Percentiles rank a stretch among this genome's conserved stretches.
Evolutionary conservation across 1,140 invertebrate species (phyloP).

Genomic region (Drosophila tani): DNA sequence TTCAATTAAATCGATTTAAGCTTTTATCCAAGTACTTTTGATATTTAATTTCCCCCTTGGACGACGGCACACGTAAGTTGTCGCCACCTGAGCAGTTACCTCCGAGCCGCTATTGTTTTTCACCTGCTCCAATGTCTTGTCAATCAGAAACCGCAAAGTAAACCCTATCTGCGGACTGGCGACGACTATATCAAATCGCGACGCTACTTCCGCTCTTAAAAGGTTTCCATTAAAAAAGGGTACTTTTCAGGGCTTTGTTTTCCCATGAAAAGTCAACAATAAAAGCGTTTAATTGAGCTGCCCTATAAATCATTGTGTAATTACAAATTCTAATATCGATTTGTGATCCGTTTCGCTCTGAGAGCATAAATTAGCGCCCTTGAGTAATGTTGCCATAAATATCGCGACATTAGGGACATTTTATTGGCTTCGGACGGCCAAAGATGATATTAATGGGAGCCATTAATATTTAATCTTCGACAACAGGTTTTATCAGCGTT

Average conservation of each 20-base stretch:
- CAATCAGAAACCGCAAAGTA: conserved; percentile 59
- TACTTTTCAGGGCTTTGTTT: not conserved
- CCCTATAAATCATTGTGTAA: conserved; percentile 35
- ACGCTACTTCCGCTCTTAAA: conserved; percentile 50
- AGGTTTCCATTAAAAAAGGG: conserved; percentile 40
- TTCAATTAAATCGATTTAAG: not conserved
- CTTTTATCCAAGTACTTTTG: not conserved
- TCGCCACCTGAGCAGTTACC: conserved; percentile 3
- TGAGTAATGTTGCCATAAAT: conserved; percentile 57
- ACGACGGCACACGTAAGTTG: not conserved
- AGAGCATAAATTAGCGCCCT: conserved; percentile 50
- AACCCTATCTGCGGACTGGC: conserved; percentile 11
- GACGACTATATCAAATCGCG: conserved; percentile 36
- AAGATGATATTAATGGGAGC: conserved; percentile 42
- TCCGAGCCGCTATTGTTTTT: conserved; percentile 30
- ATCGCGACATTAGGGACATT: conserved; percentile 61
- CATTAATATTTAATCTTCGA: conserved; percentile 52
- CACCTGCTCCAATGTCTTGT: conserved; percentile 66
- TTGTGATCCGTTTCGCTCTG: conserved; percentile 29
- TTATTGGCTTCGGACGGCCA: conserved; percentile 61
- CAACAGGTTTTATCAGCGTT: conserved; percentile 51
- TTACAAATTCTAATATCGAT: conserved; percentile 37
- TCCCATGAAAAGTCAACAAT: conserved; percentile 5
- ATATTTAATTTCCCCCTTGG: not conserved
- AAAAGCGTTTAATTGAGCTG: conserved; percentile 7